A percentile compares a stretch with the other conserved stretches of the same genome.
phyloP scores from a whole-genome alignment of 2,797 vertebrate genomes.

The Morus bassanus region DNA sequence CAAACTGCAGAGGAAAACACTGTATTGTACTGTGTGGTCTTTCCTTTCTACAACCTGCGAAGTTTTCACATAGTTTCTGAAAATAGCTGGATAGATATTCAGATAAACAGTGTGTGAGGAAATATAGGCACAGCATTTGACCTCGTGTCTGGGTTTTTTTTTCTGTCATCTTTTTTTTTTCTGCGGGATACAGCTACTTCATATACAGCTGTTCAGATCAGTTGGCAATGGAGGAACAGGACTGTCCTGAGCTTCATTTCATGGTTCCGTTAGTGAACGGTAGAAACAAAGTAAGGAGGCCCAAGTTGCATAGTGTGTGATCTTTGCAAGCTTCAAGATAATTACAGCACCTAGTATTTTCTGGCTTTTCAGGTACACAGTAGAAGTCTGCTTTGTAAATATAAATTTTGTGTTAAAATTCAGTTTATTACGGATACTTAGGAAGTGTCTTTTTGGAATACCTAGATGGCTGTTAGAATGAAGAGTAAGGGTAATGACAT shows the following conservation, averaged over 20 bases:
- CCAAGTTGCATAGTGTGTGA: background rate
- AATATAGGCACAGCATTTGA: background rate
- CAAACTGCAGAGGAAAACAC: background rate
- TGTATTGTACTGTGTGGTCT: background rate
- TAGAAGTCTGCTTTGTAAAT: background rate
- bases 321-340: background rate
- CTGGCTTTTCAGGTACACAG: background rate
- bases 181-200: background rate
- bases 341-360: background rate
- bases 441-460: background rate
- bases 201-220: background rate
- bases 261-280: background rate
- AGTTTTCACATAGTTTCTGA: background rate
- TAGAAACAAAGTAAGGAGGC: background rate
- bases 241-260: background rate
- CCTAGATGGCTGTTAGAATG: background rate
- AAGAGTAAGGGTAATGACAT: background rate
- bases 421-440: background rate
- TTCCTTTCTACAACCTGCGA: background rate
- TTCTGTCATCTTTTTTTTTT: background rate
- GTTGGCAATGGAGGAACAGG: background rate
- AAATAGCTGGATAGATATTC: background rate
- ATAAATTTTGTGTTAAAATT: background rate
- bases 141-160: accelerated
- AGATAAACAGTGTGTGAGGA: background rate